Base-by-base conservation (phyloP, 2,888 invertebrate genomes). In the Lithosia quadra region DNA sequence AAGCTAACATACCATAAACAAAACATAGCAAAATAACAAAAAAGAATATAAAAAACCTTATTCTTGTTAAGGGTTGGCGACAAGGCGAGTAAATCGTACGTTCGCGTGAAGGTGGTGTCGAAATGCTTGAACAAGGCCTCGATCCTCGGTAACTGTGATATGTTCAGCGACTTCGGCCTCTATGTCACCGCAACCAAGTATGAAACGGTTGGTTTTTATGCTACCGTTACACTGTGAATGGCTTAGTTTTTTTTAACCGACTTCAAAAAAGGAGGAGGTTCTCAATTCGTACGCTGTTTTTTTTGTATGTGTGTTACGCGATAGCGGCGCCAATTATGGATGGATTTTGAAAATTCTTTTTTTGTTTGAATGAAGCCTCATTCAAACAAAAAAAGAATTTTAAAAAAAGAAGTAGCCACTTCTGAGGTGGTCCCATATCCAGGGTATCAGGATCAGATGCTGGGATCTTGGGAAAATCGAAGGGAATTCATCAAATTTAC, bases 151-250 rank as follows among this genome's bases (percentile, higher is more conserved):
- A 95, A 89, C 88, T 95, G 95, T 10, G 92, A 92, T 69, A 95
- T 81, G 88, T 95, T 95, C 83, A 95, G 92, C 78, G 95, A 95
- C 80, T 92, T 92, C 88, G 95, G 95, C 84, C 95, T 90, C 93
- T 94, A 90, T 67, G 68, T 69, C 77, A 84, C 84, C 64, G 86
- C 82, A 81, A 77, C 87, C 90, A 90, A 85, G 28, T 36, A 53
- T 63, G 58, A 66, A 66, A 57, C 67, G 66, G 58, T 63, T 49
- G 49, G 24, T 39, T 56, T 36, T 49, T 49, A 58, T 22, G 57
- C 7, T 24, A 22, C 53, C 43, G 60, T 58, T 36, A 22, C 22
- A 56, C 15, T 34, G 69, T 72, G 71, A 80, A 78, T 67, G 71
- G 70, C 15, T 64, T 73, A 63, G n/a, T 43, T 60, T 72, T 63